These are phyloP conservation scores for Python bivittatus DNA, from an alignment of 2,113 vertebrate genomes.

Conservation along the genomic window DNA sequence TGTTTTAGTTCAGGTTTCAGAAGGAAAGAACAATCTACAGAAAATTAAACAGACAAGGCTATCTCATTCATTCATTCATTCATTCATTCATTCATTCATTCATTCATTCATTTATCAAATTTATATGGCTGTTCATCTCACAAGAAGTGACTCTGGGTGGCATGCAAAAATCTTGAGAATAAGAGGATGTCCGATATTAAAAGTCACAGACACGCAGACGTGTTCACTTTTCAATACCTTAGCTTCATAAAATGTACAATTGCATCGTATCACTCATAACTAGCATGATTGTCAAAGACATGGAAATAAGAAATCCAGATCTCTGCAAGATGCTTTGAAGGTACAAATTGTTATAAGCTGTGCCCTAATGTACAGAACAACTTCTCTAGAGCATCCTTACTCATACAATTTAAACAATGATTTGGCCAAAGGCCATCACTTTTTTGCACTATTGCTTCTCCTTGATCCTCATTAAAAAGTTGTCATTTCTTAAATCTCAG, in stretches of 20 bases:
- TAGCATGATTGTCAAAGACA: conserved; percentile 41
- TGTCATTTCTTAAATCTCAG: conserved; percentile 11
- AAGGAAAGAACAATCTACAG: conserved; percentile 52
- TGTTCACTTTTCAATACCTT: conserved; percentile 50
- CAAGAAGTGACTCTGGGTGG: no score
- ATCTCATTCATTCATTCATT: no score
- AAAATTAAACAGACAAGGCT: conserved; percentile 60
- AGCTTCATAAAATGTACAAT: conserved; percentile 60
- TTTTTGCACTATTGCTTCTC: background rate
- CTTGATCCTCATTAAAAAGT: conserved; percentile 5
- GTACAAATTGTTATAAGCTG: conserved; percentile 35
- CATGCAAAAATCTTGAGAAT: no score
- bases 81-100: no score
- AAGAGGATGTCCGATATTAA: conserved; percentile 60
- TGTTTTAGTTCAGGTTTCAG: conserved; percentile 45
- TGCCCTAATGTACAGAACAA: background rate
- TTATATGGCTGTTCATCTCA: no score
- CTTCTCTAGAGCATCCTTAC: conserved; percentile 29
- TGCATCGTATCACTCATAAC: conserved; percentile 42
- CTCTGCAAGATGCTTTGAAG: conserved; percentile 25
- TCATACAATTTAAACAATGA: background rate
- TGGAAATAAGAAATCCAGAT: conserved; percentile 42
- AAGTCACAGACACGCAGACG: conserved; percentile 47
- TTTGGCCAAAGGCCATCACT: background rate
- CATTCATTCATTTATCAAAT: no score